A percentile compares a stretch with the other conserved stretches of the same genome.
These are phyloP conservation scores for Drosophila dives DNA, from an alignment of 2,888 invertebrate genomes.

Conservation along the genomic window DNA sequence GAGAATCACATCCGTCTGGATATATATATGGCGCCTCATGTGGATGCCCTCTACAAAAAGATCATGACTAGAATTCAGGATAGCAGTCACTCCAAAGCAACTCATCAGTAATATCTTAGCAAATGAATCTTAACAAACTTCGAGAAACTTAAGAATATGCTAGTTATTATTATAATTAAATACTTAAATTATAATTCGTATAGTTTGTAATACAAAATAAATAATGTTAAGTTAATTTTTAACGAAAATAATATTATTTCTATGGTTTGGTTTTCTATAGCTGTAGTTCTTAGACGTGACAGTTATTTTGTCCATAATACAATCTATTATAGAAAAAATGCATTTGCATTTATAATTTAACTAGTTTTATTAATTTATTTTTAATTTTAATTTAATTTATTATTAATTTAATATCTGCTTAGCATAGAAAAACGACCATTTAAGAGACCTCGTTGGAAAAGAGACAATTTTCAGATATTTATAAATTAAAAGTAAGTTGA, in stretches of 20 bases:
- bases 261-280: neutral
- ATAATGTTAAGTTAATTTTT: neutral
- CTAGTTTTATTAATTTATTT: neutral
- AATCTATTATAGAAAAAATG: neutral
- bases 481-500: neutral
- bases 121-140: neutral
- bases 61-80: conserved; percentile 43
- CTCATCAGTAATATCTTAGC: neutral
- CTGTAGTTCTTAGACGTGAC: neutral
- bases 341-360: neutral
- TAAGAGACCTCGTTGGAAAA: too few relatives aligned
- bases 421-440: too few relatives aligned
- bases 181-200: neutral
- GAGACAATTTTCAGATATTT: neutral
- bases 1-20: conserved; percentile 55
- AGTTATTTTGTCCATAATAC: neutral
- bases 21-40: conserved; percentile 65
- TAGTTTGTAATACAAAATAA: neutral
- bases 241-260: neutral
- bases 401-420: neutral
- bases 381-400: neutral
- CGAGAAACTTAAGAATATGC: neutral
- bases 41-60: conserved; percentile 44
- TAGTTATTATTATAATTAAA: too few relatives aligned
- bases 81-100: neutral